Evolutionary conservation across 2,113 vertebrate species (phyloP), one percentile per base, ranked within the genome.

Genomic region (Hippolais icterina): DNA sequence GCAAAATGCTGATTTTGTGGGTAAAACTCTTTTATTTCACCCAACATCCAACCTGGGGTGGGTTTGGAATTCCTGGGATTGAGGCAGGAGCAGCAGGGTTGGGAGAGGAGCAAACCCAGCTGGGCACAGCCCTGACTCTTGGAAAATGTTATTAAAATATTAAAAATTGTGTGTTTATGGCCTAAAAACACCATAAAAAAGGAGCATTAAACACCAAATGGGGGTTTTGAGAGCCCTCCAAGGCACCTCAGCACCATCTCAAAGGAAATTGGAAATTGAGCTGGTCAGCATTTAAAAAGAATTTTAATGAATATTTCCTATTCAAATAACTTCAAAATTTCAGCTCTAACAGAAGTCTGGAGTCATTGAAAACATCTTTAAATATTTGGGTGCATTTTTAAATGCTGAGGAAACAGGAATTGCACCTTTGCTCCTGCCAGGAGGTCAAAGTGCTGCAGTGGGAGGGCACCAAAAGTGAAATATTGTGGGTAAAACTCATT

Each of bases 321-420:
- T 22, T 15, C 1, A 37, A 69, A 69, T 22, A 29, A 29, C 4
- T 50, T 6, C 7, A 11, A 22, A 37, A 50, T 12, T 50, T 69
- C n/a, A 50, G n/a, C n/a, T 69, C 37, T 11, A 37, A 29, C 46
- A 28, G 46, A 68, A 33, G 12, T 27, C 44, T 68, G 33, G 33
- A 1, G 0, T 49, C 46, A 12, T 2, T 3, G 14, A 50, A 50
- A 29, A 4, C 1, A 0, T 9, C 13, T 22, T 21, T 15, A 15
- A 37, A 69, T 29, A 27, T 15, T 6, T 11, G 19, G 4, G 3
- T 29, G 13, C 10, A 16, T 50, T 69, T 37, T 50, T 20, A 50
- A 50, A 69, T 4, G 46, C 9, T 20, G 3, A 50, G 46, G 10
- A 50, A 37, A 22, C 7, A 50, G n/a, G 46, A 69, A 50, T 11